phyloP scores from a whole-genome alignment of 2,888 invertebrate species.

The Notodonta ziczac region DNA sequence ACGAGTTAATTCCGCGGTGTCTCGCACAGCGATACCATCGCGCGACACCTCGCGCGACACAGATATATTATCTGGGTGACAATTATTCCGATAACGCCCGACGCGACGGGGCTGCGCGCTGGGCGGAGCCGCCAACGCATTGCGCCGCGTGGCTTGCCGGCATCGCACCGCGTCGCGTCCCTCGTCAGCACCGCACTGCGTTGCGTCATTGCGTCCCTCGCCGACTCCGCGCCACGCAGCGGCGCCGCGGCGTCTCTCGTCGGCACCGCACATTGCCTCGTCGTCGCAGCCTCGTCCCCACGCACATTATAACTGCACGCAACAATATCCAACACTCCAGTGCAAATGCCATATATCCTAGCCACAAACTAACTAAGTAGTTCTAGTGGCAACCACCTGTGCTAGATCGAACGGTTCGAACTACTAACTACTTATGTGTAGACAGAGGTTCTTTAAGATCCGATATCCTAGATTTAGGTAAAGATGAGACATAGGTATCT shows the following conservation, averaged over 20 bases:
- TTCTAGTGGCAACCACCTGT: too few relatives aligned
- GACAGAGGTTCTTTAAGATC: too few relatives aligned
- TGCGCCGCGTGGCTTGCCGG: constrained; percentile 4
- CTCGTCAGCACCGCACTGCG: not conserved
- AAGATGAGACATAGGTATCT: too few relatives aligned
- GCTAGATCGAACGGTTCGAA: too few relatives aligned
- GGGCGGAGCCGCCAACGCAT: too few relatives aligned
- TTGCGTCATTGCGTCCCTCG: not conserved
- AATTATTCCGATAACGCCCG: constrained; percentile 49
- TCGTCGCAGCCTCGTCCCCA: too few relatives aligned
- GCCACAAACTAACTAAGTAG: too few relatives aligned
- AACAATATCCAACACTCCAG: not conserved
- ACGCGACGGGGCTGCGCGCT: not conserved
- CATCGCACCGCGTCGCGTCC: not conserved
- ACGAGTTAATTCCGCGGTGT: constrained; percentile 54
- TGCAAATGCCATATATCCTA: too few relatives aligned
- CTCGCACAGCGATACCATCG: constrained; percentile 33
- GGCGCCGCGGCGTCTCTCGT: not conserved
- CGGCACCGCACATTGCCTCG: not conserved
- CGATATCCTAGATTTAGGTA: too few relatives aligned
- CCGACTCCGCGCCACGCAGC: not conserved
- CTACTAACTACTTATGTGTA: too few relatives aligned
- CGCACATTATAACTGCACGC: not conserved
- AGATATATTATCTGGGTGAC: constrained; percentile 53
- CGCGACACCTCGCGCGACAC: constrained; percentile 33